Conservation (phyloP, 2,113 vertebrate species). For the Narcine bancroftii region DNA sequence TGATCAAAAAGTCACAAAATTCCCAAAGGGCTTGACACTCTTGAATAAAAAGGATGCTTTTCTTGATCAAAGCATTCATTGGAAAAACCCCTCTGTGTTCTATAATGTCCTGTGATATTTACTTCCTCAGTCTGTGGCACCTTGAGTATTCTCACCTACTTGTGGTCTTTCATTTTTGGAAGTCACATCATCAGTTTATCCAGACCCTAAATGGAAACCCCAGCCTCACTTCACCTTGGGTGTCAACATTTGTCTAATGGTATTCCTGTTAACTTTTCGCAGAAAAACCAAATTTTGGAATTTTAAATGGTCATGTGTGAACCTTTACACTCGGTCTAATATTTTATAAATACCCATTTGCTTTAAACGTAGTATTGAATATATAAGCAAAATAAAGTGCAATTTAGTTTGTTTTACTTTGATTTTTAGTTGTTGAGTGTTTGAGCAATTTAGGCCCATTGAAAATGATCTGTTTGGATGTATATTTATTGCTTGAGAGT, state of each 20-base stretch:
- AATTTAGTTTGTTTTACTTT: conserved; percentile 16
- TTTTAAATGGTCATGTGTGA: background rate
- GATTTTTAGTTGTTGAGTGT: background rate
- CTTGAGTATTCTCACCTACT: background rate
- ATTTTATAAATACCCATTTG: background rate
- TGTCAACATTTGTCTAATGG: background rate
- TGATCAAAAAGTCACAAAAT: too few relatives aligned
- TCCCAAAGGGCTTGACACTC: too few relatives aligned
- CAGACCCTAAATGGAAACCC: background rate
- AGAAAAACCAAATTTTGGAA: background rate
- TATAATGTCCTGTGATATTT: background rate
- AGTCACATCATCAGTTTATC: background rate
- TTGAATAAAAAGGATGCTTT: too few relatives aligned
- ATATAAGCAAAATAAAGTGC: background rate
- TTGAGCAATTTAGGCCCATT: conserved; percentile 38
- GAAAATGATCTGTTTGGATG: conserved; percentile 51
- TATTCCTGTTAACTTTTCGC: background rate
- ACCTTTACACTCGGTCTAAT: background rate
- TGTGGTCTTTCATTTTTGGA: background rate
- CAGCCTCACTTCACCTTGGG: background rate
- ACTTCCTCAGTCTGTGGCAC: background rate
- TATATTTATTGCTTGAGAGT: conserved; percentile 57
- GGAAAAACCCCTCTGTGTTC: background rate
- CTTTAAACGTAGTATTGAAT: background rate
- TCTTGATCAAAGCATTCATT: too few relatives aligned